phyloP scores from a whole-genome alignment of 2,888 invertebrate species.

The Sympetrum striolatum region DNA sequence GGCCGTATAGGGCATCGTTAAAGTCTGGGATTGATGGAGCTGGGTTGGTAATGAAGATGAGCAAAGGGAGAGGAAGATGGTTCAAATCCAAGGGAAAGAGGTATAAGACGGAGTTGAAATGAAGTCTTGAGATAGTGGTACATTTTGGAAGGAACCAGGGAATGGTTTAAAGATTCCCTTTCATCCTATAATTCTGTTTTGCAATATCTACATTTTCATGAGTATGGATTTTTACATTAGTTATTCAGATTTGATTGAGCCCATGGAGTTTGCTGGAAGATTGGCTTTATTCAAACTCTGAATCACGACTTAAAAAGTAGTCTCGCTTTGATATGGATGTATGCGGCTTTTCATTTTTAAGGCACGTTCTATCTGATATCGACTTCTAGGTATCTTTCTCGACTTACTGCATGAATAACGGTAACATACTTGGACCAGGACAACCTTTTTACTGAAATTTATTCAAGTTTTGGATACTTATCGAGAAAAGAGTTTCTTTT shows the following conservation, averaged over 20 bases:
- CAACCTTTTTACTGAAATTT: no score
- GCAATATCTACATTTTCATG: not conserved
- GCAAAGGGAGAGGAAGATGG: not conserved
- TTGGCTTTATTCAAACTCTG: not conserved
- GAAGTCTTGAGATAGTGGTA: not conserved
- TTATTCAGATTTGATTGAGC: not conserved
- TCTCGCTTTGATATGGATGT: not conserved
- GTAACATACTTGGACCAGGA: no score
- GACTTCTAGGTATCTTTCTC: no score
- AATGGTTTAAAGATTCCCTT: not conserved
- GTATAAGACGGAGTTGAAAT: not conserved
- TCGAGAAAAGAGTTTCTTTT: no score
- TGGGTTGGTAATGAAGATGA: not conserved
- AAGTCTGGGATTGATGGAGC: not conserved
- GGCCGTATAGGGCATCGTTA: not conserved
- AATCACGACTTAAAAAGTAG: not conserved
- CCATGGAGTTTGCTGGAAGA: not conserved
- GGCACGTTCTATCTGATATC: no score
- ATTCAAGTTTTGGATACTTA: no score
- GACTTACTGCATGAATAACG: no score
- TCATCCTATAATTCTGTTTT: not conserved
- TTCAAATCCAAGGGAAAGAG: not conserved
- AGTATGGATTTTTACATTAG: not conserved
- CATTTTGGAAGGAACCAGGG: not conserved
- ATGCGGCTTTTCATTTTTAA: not conserved